These are phyloP conservation scores for Pseudococcus jackbeardsleyi DNA, from an alignment of 2,888 invertebrate species.

Conservation along the genomic window DNA sequence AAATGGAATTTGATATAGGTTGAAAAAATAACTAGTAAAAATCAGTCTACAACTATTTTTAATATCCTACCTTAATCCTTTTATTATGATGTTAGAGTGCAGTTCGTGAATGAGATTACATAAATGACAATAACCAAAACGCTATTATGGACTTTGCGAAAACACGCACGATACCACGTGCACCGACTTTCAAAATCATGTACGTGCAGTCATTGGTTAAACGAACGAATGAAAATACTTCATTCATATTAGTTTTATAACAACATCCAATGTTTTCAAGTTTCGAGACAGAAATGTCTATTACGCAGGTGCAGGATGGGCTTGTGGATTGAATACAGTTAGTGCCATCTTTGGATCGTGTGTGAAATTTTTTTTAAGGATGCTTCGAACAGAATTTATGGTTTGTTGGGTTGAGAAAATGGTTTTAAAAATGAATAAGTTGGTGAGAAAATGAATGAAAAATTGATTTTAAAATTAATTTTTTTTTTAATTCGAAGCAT, in stretches of 20 bases:
- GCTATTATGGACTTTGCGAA: slow-evolving; percentile 27
- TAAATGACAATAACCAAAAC: slow-evolving; percentile 17
- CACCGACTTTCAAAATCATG: slow-evolving; percentile 47
- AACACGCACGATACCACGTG: slow-evolving; percentile 62
- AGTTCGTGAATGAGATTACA: slow-evolving; percentile 13
- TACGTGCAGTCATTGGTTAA: slow-evolving; percentile 47
- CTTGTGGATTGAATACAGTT: background rate
- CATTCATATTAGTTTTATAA: slow-evolving; percentile 39
- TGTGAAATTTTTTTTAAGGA: background rate
- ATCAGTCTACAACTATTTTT: slow-evolving; percentile 9
- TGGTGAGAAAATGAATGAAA: background rate
- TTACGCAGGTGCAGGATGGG: background rate
- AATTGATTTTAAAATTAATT: background rate
- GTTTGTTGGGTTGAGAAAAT: background rate
- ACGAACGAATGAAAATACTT: slow-evolving; percentile 57
- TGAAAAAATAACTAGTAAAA: background rate
- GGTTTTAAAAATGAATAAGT: no score
- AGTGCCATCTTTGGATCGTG: background rate
- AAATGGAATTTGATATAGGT: background rate
- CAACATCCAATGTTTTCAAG: slow-evolving; percentile 33
- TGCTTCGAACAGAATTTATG: background rate
- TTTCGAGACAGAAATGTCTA: background rate
- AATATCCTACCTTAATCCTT: slow-evolving; percentile 39
- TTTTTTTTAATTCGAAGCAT: no score
- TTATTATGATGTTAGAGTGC: background rate